Base-by-base conservation (phyloP, 2,113 vertebrate species). In the Noturus placidus region DNA sequence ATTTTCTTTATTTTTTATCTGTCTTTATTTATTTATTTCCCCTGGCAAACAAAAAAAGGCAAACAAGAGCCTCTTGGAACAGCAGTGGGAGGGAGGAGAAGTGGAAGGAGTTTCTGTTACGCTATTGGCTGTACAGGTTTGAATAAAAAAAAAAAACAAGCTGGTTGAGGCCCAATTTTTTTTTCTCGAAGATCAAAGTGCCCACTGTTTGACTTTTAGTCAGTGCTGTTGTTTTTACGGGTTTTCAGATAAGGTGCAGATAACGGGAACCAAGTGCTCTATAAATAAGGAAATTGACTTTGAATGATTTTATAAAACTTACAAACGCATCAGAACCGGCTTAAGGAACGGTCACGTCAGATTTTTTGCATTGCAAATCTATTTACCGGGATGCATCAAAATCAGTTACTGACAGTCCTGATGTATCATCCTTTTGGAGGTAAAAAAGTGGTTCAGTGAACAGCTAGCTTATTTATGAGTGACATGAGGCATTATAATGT, bases 151-250 rank as follows among this genome's bases (percentile, higher is more conserved):
- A 63, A 50, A 42, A 52, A 63, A 46, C 56, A 80, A 67, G 25
- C n/a, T n/a, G 13, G 5, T 69, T 63, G 59, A 67, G 42, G 0
- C 20, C 76, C 50, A 20, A 0, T 50, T 9, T 42, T 52, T 52
- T 77, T 50, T 14, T 46, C 22, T 6, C 2, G 3, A 11, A 33
- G 57, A 86, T 86, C 74, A 78, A 65, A 86, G 84, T 25, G 33
- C 0, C 56, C 25, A 56, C 46, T 57, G 52, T 87, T 61, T 56
- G 38, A 69, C 63, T 81, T 52, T 38, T 30, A 86, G 42, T n/a
- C 30, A 52, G 20, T 65, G 59, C 85, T 69, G 22, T 17, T 86
- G 61, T 69, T 86, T 81, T 56, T 81, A 69, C 19, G 61, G 30
- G 4, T 81, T 46, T 72, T 46, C 5, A 46, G 54, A 82, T 74